phyloP scores from a whole-genome alignment of 1,140 invertebrate species.

The Drosophila athabasca region DNA sequence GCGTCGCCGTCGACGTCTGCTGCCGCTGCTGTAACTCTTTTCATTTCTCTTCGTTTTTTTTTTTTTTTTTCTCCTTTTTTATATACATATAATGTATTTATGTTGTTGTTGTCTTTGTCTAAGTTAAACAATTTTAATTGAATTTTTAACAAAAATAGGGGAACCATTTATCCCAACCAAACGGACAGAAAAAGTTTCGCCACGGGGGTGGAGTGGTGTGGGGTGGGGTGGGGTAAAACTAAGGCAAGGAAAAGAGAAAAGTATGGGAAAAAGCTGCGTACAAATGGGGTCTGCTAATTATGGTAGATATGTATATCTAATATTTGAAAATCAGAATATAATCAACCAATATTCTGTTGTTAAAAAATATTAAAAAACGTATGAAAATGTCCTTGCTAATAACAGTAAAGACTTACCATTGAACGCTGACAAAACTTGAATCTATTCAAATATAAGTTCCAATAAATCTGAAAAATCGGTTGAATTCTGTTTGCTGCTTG shows the following conservation, averaged over 20 bases:
- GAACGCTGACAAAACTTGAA: too few species aligned
- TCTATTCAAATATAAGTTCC: too few species aligned
- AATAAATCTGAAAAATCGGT: too few species aligned
- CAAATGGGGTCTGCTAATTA: too few species aligned
- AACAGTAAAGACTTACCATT: too few species aligned
- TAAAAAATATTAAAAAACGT: too few species aligned
- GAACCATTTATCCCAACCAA: constrained; percentile 52
- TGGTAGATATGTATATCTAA: too few species aligned
- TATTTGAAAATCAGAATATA: too few species aligned
- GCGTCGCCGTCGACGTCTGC: constrained; percentile 42
- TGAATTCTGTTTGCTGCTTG: too few species aligned
- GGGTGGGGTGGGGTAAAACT: not conserved
- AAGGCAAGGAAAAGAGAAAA: constrained; percentile 1
- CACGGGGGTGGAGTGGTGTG: not conserved
- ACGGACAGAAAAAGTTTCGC: too few species aligned
- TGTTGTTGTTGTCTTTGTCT: constrained; percentile 20
- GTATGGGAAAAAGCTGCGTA: not conserved
- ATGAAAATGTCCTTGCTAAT: too few species aligned
- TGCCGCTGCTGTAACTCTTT: constrained; percentile 59
- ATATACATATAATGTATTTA: constrained; percentile 70
- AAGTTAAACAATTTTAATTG: constrained; percentile 79
- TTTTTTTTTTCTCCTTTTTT: constrained; percentile 59
- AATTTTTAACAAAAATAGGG: constrained; percentile 71
- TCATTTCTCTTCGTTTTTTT: constrained; percentile 47
- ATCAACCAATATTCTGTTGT: too few species aligned